phyloP scores from a whole-genome alignment of 2,797 vertebrate species.

The Taeniopygia guttata region DNA sequence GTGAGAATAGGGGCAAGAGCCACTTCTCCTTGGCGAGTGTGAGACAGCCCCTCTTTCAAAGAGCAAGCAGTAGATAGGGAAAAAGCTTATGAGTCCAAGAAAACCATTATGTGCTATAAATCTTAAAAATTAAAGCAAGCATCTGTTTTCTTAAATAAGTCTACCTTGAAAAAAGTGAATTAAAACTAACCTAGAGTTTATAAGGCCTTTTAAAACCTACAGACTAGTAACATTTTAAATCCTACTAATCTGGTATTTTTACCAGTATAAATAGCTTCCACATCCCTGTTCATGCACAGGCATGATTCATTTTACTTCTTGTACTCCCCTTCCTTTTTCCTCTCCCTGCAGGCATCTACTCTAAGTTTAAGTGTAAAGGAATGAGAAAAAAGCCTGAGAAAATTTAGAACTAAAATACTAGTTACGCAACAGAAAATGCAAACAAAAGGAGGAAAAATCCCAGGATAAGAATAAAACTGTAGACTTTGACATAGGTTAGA shows the following conservation, averaged over 20 bases:
- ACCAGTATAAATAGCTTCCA: not conserved
- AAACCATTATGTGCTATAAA: not conserved
- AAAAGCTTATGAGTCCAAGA: not conserved
- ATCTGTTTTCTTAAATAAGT: not conserved
- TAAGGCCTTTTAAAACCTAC: not conserved
- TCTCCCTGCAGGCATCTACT: not conserved
- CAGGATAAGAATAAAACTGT: not conserved
- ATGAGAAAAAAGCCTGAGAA: not conserved
- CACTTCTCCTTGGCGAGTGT: not conserved
- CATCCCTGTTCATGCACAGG: not conserved
- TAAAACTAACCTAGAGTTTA: not conserved
- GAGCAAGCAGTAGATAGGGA: not conserved
- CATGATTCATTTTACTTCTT: slow-evolving; percentile 20
- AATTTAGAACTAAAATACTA: not conserved
- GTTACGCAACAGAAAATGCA: slow-evolving; percentile 27
- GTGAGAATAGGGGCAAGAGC: not conserved
- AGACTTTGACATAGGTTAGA: not conserved
- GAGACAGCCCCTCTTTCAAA: not conserved
- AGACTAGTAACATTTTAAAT: not conserved
- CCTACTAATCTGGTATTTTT: slow-evolving; percentile 29
- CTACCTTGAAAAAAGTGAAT: not conserved
- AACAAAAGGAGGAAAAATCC: slow-evolving; percentile 3
- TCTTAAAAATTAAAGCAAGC: not conserved
- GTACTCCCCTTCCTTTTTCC: not conserved
- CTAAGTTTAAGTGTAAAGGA: not conserved